Evolutionary conservation across 2,797 vertebrate genomes (phyloP).

Genomic region (Parotocinclus haroldoi): DNA sequence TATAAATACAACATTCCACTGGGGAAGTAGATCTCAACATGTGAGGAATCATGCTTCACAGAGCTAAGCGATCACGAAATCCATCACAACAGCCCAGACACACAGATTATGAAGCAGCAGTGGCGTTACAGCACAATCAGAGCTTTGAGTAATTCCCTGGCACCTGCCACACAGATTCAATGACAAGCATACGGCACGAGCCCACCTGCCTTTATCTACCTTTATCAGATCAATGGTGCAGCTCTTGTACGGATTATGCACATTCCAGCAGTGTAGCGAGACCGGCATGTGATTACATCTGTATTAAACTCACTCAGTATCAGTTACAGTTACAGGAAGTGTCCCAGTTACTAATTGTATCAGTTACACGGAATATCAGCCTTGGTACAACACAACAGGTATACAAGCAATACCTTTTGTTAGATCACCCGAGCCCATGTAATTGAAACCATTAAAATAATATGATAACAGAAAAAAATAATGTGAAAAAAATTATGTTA

Average conservation of each 20-base stretch:
- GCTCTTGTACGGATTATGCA: conserved; percentile 8
- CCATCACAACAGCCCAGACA: conserved; percentile 33
- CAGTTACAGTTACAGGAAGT: background rate
- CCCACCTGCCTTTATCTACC: conserved; percentile 6
- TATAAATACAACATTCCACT: conserved; percentile 1
- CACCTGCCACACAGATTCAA: conserved; percentile 5
- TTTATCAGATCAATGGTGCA: conserved; percentile 5
- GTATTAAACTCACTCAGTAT: background rate
- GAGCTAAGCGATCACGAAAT: conserved; percentile 32
- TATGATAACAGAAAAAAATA: no score
- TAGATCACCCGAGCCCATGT: no score
- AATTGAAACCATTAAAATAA: no score
- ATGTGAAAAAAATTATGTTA: no score
- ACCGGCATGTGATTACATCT: background rate
- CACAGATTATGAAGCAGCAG: conserved; percentile 36
- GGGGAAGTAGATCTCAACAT: background rate
- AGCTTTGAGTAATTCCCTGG: conserved; percentile 46
- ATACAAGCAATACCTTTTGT: no score
- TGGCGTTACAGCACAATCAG: conserved; percentile 26
- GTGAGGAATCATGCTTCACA: conserved; percentile 23
- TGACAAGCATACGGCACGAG: background rate
- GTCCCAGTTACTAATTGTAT: no score
- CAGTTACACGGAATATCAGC: no score
- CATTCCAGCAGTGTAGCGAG: background rate
- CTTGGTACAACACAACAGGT: no score